Percentiles rank a stretch among this genome's conserved stretches.
These are phyloP conservation scores for Thereva unica DNA, from an alignment of 2,888 invertebrate species.

Conservation along the genomic window DNA sequence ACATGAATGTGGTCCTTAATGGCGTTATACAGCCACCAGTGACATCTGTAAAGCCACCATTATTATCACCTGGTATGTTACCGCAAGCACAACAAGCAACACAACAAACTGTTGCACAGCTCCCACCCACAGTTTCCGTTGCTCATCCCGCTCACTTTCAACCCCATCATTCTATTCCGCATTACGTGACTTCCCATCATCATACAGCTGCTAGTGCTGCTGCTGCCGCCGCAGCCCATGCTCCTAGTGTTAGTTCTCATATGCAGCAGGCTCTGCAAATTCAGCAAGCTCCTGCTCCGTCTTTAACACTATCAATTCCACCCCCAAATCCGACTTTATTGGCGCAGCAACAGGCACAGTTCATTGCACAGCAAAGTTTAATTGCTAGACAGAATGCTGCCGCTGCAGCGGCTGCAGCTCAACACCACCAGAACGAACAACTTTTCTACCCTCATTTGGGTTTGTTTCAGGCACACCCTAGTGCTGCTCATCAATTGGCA, in stretches of 20 bases:
- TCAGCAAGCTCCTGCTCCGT: slow-evolving; percentile 45
- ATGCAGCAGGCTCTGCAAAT: slow-evolving; percentile 40
- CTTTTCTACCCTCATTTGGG: slow-evolving; percentile 47
- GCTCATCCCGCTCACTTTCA: slow-evolving; percentile 45
- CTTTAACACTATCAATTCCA: slow-evolving; percentile 54
- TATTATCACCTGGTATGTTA: slow-evolving; percentile 70
- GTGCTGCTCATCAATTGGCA: slow-evolving; percentile 47
- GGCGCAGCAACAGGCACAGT: slow-evolving; percentile 63
- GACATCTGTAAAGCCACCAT: slow-evolving; percentile 62
- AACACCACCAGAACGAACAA: slow-evolving; percentile 45
- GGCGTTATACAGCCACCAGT: slow-evolving; percentile 74
- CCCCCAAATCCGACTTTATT: slow-evolving; percentile 57
- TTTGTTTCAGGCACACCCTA: slow-evolving; percentile 45
- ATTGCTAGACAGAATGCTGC: slow-evolving; percentile 70
- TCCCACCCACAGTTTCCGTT: slow-evolving; percentile 45
- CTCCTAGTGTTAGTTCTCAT: slow-evolving; percentile 41
- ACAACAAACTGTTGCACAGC: slow-evolving; percentile 58
- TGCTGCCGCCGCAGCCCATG: slow-evolving; percentile 49
- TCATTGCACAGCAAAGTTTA: slow-evolving; percentile 72
- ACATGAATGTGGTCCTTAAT: slow-evolving; percentile 96
- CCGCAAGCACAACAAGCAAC: slow-evolving; percentile 59
- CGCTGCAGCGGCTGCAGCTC: slow-evolving; percentile 59
- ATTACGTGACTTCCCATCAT: slow-evolving; percentile 42
- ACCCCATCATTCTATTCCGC: slow-evolving; percentile 43
- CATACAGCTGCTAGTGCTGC: slow-evolving; percentile 51